Evolutionary conservation across 2,797 vertebrate species (phyloP).

Genomic region (Decapterus maruadsi): DNA sequence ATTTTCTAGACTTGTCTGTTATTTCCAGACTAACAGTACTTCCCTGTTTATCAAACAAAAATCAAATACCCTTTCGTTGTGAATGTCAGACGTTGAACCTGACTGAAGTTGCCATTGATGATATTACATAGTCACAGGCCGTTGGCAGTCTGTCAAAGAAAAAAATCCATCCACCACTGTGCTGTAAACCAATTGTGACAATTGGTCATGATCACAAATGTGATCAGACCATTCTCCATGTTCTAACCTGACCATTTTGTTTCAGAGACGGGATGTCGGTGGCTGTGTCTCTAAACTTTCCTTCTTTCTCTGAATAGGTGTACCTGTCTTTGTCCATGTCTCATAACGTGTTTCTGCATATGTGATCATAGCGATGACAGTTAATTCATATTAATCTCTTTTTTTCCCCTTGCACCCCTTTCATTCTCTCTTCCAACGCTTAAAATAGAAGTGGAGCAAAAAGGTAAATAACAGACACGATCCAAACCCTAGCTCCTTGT

Average conservation of each 20-base stretch:
- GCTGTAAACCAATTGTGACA: constrained; percentile 24
- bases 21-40: neutral
- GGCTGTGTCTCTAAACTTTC: constrained; percentile 76
- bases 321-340: constrained; percentile 91
- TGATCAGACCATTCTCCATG: constrained; percentile 58
- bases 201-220: constrained; percentile 9
- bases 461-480: constrained; percentile 99
- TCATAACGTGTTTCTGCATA: constrained; percentile 95
- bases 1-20: neutral
- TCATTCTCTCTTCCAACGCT: constrained; percentile 99
- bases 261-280: constrained; percentile 84
- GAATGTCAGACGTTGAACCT: neutral
- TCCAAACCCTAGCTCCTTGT: constrained; percentile 98
- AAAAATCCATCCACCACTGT: constrained; percentile 62
- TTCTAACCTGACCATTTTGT: constrained; percentile 88
- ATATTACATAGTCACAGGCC: neutral
- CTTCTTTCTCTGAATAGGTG: constrained; percentile 87
- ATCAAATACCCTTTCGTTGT: neutral
- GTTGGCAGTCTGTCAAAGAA: constrained; percentile 7
- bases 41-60: neutral
- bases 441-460: constrained; percentile 99
- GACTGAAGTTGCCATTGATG: constrained; percentile 1
- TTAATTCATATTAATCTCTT: constrained; percentile 99
- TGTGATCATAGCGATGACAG: constrained; percentile 93
- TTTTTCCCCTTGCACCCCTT: constrained; percentile 95